Base-by-base conservation (phyloP, 2,797 vertebrate species). In the Coluber constrictor region DNA sequence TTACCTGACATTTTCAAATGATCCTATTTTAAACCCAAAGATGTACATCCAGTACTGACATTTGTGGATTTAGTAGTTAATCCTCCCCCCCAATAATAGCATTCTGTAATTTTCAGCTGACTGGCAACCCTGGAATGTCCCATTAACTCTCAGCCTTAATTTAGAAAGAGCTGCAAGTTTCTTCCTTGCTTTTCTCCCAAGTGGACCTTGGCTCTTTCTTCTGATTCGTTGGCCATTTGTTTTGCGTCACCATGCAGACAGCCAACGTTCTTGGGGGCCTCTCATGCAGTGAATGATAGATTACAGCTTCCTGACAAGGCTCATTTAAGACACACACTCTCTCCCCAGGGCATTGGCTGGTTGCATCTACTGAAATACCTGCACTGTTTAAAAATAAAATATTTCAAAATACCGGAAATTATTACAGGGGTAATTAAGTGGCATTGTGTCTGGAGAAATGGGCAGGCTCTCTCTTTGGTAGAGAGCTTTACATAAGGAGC, bases 1-100 rank as follows among this genome's bases (percentile, higher is more conserved):
- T 90, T 90, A 94, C 93, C 90, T 91, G 37, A 94, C 92, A 32
- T 61, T 95, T 96, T 94, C 93, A 94, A 93, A 95, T 37, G 74
- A 95, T 94, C 92, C 93, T 91, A 91, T 94, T 96, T 95, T 74
- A 93, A 79, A 95, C 29, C 8, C 60, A 57, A 18, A 20, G 8
- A 90, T 74, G 37, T 88, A 61, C 54, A 51, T 59, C 20, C 25
- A 4, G 25, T 63, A 25, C 47, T 92, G 87, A 32, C 43, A 89
- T 89, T 32, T 90, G 88, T 55, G 23, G 20, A 27, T 12, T 89
- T 90, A 18, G 10, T 5, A 10, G 2, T 93, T 90, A 63, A 63
- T 66, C 57, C 0, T 47, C 61, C 79, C 32, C 89, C 15, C 20
- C 0, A 25, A 25, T 47, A 55, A 83, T 18, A 92, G 90, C 55